These are phyloP conservation scores for Celastrina argiolus DNA, from an alignment of 2,888 invertebrate species.

Conservation along the genomic window DNA sequence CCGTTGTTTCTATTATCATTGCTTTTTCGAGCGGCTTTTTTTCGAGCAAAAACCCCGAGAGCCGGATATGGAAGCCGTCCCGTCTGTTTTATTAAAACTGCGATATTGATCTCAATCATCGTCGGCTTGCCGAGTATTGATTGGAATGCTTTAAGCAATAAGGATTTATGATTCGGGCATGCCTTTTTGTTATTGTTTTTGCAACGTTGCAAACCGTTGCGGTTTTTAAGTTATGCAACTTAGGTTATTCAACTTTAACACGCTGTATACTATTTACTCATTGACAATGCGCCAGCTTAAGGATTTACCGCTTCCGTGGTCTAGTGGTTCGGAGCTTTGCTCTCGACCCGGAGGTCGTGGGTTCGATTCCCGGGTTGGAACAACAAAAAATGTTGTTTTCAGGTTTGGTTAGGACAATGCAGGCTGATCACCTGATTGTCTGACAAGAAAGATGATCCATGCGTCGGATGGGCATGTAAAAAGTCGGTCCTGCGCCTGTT, in stretches of 20 bases:
- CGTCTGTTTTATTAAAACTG: constrained; percentile 74
- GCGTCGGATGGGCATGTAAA: no score
- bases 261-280: background rate
- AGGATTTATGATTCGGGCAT: constrained; percentile 4
- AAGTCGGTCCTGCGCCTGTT: no score
- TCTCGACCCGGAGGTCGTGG: no score
- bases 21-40: constrained; percentile 65
- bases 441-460: no score
- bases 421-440: no score
- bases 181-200: constrained; percentile 9
- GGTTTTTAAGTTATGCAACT: background rate
- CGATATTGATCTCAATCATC: constrained; percentile 66
- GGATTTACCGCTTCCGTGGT: no score
- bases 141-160: constrained; percentile 12
- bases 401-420: no score
- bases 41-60: constrained; percentile 59
- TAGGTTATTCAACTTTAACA: background rate
- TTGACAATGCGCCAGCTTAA: background rate
- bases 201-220: background rate
- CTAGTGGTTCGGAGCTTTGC: no score
- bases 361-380: no score
- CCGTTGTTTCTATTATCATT: constrained; percentile 74
- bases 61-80: constrained; percentile 67
- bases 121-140: constrained; percentile 40
- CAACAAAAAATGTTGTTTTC: no score